A percentile compares a stretch with the other conserved stretches of the same genome.
Evolutionary conservation across 2,797 vertebrate genomes (phyloP).

Genomic region (Hephaestus fuliginosus): DNA sequence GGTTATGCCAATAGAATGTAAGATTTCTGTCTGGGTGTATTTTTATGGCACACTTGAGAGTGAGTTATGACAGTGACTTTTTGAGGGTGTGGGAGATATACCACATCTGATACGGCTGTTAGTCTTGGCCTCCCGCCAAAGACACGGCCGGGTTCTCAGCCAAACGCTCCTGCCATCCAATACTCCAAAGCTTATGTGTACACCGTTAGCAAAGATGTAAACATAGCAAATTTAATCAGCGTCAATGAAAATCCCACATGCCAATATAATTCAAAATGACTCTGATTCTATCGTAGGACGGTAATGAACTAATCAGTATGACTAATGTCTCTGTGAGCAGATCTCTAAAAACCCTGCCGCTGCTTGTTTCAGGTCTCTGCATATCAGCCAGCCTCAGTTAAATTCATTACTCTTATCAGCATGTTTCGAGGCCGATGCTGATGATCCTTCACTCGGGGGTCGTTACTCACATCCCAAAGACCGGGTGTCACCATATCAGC

Average conservation of each 20-base stretch:
- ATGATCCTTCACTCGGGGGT: slow-evolving; percentile 68
- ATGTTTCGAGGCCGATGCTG: slow-evolving; percentile 62
- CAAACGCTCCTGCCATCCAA: slow-evolving; percentile 30
- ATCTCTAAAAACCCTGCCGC: slow-evolving; percentile 36
- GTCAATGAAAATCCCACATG: slow-evolving; percentile 15
- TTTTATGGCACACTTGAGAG: slow-evolving; percentile 48
- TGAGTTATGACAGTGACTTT: slow-evolving; percentile 54
- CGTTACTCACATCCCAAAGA: slow-evolving; percentile 70
- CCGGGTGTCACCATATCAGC: slow-evolving; percentile 63
- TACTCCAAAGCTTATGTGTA: slow-evolving; percentile 25
- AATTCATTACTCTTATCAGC: slow-evolving; percentile 80
- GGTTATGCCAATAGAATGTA: slow-evolving; percentile 65
- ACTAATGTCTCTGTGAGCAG: slow-evolving; percentile 56
- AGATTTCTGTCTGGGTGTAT: slow-evolving; percentile 35
- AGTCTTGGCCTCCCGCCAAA: slow-evolving; percentile 61
- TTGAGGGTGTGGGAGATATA: slow-evolving; percentile 50
- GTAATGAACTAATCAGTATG: slow-evolving; percentile 66
- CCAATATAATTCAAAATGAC: slow-evolving; percentile 45
- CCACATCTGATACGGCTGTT: slow-evolving; percentile 53
- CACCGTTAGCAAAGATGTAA: slow-evolving; percentile 40
- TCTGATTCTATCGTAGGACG: slow-evolving; percentile 35
- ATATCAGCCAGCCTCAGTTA: slow-evolving; percentile 54
- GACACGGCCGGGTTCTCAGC: slow-evolving; percentile 22
- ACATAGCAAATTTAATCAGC: slow-evolving; percentile 55
- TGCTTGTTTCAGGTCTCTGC: slow-evolving; percentile 37